These are phyloP conservation scores for Orthosia gothica DNA, from an alignment of 2,888 invertebrate genomes.

Conservation along the genomic window DNA sequence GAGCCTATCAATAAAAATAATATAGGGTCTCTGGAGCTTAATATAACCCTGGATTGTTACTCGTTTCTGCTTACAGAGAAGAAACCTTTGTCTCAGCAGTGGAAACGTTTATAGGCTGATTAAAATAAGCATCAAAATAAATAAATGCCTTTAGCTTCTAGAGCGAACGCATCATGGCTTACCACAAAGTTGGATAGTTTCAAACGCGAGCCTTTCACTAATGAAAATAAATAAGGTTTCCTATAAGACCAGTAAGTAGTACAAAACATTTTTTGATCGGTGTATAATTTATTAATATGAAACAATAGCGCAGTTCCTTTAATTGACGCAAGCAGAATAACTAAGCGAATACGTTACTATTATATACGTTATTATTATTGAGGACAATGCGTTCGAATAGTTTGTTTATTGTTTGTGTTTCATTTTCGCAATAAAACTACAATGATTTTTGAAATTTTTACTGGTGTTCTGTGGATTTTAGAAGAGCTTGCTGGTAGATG, in stretches of 20 bases:
- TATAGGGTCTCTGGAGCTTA: no score
- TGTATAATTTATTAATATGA: conserved; percentile 42
- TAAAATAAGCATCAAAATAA: no score
- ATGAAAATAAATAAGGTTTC: background rate
- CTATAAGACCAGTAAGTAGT: background rate
- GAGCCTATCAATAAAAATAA: no score
- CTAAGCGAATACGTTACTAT: conserved; percentile 11
- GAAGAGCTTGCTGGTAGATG: background rate
- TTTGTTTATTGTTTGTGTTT: conserved; percentile 30
- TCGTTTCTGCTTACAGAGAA: no score
- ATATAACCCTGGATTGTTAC: no score
- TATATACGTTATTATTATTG: conserved; percentile 51
- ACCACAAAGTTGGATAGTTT: no score
- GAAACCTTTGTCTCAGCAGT: no score
- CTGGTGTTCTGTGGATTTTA: conserved; percentile 4
- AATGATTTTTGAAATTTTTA: background rate
- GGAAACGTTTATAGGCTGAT: no score
- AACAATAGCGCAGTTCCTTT: conserved; percentile 33
- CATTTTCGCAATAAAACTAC: conserved; percentile 3
- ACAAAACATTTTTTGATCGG: conserved; percentile 31
- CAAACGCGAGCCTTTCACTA: no score
- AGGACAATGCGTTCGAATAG: conserved; percentile 28
- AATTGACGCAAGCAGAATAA: conserved; percentile 44
- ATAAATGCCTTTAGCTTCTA: no score
- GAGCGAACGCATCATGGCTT: no score